Conservation (phyloP, 2,797 vertebrate genomes). For the Diglossa cyanea region DNA sequence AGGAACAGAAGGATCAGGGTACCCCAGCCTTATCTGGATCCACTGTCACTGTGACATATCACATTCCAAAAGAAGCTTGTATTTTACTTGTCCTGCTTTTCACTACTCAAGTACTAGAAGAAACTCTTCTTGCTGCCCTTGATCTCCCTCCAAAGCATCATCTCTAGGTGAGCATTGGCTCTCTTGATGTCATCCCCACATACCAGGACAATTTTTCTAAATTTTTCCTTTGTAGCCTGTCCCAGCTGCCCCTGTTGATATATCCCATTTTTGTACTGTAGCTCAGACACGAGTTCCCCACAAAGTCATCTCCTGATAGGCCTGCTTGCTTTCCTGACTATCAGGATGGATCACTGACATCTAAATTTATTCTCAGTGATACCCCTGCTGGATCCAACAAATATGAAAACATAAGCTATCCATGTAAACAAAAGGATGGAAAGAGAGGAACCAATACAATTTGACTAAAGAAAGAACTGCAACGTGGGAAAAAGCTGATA, state of each 20-base stretch:
- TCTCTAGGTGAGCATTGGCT: background rate
- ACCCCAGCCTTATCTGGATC: background rate
- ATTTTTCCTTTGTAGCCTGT: background rate
- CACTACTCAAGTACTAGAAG: background rate
- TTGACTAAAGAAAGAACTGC: background rate
- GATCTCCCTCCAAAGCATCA: background rate
- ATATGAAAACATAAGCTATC: background rate
- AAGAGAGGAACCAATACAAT: background rate
- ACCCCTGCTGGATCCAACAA: background rate
- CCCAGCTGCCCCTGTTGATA: background rate
- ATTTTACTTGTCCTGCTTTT: background rate
- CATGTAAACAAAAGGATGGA: accelerated
- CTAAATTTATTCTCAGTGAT: background rate
- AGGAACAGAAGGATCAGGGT: background rate
- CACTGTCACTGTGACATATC: background rate
- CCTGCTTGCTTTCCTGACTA: background rate
- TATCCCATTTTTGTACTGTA: background rate
- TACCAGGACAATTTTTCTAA: background rate
- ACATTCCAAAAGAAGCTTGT: background rate
- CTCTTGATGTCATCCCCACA: background rate
- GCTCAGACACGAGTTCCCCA: background rate
- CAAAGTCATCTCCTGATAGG: background rate
- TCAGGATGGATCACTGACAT: background rate
- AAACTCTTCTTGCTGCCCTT: background rate
- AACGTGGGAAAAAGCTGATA: background rate